A percentile compares a stretch with the other conserved stretches of the same genome.
Conservation (phyloP, 2,797 vertebrate genomes). For the Rhinoraja longicauda region DNA sequence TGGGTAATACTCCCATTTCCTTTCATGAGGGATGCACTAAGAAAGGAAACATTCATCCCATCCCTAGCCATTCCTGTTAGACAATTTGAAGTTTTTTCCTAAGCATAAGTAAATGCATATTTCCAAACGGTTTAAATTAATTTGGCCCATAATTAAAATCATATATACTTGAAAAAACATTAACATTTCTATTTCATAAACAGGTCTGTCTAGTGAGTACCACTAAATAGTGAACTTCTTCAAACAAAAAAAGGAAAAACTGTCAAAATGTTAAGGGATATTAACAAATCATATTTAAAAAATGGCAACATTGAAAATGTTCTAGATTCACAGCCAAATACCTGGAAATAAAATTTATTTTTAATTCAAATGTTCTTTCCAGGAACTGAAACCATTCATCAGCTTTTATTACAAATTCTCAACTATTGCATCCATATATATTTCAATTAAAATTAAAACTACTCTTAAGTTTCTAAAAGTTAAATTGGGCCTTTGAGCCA, state of each 20-base stretch:
- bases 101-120: neutral
- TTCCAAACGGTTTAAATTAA: neutral
- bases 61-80: neutral
- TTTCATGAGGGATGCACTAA: neutral
- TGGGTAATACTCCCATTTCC: neutral
- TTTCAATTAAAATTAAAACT: neutral
- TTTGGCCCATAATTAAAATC: neutral
- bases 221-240: neutral
- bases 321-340: neutral
- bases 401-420: neutral
- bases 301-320: neutral
- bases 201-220: neutral
- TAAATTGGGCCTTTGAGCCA: neutral
- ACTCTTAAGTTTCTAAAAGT: neutral
- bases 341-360: neutral
- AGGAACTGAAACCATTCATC: neutral
- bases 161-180: neutral
- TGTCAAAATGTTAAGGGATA: neutral
- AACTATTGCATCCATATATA: neutral
- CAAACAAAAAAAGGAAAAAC: neutral
- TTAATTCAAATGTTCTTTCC: neutral
- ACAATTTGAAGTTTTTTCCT: neutral
- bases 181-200: neutral
- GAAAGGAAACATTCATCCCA: neutral
- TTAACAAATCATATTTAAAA: neutral